phyloP scores from a whole-genome alignment of 2,113 vertebrate genomes.

The Egretta garzetta region DNA sequence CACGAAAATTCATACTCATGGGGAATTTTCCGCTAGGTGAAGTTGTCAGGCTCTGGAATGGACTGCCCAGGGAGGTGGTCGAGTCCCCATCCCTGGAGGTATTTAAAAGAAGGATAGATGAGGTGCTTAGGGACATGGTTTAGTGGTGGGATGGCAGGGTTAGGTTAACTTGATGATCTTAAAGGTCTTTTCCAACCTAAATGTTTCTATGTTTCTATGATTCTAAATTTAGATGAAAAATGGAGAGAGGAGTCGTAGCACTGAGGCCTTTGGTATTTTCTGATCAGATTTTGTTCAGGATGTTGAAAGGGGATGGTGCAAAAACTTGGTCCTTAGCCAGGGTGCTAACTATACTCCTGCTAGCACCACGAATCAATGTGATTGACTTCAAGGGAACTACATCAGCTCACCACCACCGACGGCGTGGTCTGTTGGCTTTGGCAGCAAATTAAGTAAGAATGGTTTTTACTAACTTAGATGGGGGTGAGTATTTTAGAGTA shows the following conservation, averaged over 20 bases:
- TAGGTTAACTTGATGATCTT: too few species aligned
- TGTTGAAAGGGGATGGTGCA: not conserved
- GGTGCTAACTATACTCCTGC: not conserved
- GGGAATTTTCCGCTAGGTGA: not conserved
- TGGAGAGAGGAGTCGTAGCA: accelerated
- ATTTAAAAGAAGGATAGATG: too few species aligned
- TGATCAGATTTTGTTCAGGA: not conserved
- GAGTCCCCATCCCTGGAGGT: too few species aligned
- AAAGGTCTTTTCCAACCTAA: too few species aligned
- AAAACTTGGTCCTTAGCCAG: not conserved
- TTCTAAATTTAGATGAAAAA: not conserved
- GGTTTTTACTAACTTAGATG: not conserved
- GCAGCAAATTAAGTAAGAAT: not conserved
- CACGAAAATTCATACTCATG: not conserved
- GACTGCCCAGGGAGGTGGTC: too few species aligned
- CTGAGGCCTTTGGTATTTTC: not conserved
- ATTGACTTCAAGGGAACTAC: not conserved
- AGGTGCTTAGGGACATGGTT: too few species aligned
- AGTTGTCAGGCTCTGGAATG: not conserved
- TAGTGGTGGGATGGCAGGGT: too few species aligned
- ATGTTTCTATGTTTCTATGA: too few species aligned
- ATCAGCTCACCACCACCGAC: not conserved
- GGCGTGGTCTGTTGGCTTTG: not conserved
- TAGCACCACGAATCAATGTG: not conserved
- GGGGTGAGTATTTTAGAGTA: not conserved